Evolutionary conservation across 37 sponge, comb jelly and placozoan species (phyloP).

Genomic region (Halichondria panicea): DNA sequence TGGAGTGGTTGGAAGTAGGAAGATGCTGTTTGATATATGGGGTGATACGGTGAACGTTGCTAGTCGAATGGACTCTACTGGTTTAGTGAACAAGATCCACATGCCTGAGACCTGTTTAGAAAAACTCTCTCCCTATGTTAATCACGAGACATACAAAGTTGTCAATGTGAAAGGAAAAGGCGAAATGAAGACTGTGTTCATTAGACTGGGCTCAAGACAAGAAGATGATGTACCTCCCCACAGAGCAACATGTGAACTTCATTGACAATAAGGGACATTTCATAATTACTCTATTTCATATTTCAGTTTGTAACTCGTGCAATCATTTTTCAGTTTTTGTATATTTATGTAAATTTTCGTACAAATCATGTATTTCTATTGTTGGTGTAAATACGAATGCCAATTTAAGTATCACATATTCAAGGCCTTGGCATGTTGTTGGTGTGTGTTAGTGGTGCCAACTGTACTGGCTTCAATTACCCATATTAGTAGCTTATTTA

Average conservation of each 20-base stretch:
- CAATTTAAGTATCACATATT: no score
- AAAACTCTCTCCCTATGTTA: constrained; percentile 21
- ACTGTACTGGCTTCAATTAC: no score
- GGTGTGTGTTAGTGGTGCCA: no score
- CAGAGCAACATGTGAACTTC: not conserved
- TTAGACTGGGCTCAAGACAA: constrained; percentile 5
- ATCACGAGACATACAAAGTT: constrained; percentile 32
- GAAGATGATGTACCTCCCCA: not conserved
- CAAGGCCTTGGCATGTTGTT: no score
- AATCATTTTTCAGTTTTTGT: not conserved
- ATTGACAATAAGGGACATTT: no score
- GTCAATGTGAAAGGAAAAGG: constrained; percentile 85
- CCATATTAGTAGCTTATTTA: no score
- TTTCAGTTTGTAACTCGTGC: no score
- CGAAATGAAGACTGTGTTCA: constrained; percentile 70
- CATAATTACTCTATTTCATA: no score
- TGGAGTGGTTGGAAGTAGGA: constrained; percentile 92
- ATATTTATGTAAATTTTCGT: not conserved
- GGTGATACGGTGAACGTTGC: constrained; percentile 98
- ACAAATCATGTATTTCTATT: not conserved
- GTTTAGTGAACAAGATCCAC: constrained; percentile 75
- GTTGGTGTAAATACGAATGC: no score
- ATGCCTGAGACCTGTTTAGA: constrained; percentile 61
- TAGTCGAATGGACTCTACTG: constrained; percentile 95
- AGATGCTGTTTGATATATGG: constrained; percentile 96